Percentiles rank a stretch among this genome's conserved stretches.
These are phyloP conservation scores for Corvus moneduloides DNA, from an alignment of 2,113 vertebrate genomes.

Conservation along the genomic window DNA sequence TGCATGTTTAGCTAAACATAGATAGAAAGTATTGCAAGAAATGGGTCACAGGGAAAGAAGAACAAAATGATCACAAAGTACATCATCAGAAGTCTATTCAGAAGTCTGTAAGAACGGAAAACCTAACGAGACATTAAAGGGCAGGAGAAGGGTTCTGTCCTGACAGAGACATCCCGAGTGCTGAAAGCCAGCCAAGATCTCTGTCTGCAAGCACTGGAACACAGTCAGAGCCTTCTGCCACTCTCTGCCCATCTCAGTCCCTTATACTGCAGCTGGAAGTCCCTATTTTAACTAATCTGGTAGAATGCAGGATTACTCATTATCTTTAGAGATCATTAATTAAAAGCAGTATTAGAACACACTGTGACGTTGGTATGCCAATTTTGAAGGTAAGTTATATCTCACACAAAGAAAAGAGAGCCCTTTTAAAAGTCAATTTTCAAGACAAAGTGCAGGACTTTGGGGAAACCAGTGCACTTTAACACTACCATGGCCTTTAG, in stretches of 20 bases:
- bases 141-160: neutral
- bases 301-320: neutral
- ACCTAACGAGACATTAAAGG: neutral
- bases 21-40: neutral
- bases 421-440: neutral
- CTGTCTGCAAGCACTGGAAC: neutral
- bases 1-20: neutral
- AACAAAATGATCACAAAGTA: neutral
- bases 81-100: neutral
- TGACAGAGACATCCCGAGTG: neutral
- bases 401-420: neutral
- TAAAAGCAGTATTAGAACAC: neutral
- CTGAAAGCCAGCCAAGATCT: neutral
- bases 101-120: neutral
- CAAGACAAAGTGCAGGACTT: neutral
- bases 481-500: neutral
- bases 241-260: neutral
- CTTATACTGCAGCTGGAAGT: neutral
- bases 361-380: neutral
- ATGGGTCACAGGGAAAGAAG: neutral
- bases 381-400: neutral
- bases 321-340: slow-evolving; percentile 14
- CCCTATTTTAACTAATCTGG: neutral
- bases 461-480: neutral
- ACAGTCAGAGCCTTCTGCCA: neutral